Conservation (phyloP, 1,140 invertebrate species). For the Andrena cerasifolii region DNA sequence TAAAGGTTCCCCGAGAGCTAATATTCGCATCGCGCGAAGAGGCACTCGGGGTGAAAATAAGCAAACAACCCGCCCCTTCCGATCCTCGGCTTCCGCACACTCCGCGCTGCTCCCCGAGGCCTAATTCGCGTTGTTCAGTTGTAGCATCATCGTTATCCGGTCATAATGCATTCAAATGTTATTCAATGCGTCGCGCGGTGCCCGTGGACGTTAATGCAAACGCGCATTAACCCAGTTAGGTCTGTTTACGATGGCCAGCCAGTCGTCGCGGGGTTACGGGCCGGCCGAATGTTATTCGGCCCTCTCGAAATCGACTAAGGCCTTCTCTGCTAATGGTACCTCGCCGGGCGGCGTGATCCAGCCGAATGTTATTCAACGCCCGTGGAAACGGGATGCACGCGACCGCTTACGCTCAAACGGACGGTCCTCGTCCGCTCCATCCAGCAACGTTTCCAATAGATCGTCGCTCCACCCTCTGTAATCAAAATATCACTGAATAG, state of each 20-base stretch:
- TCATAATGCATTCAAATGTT: constrained; percentile 9
- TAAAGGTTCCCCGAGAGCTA: too few species aligned
- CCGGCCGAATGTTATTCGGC: neutral
- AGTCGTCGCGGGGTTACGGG: neutral
- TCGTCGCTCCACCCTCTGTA: neutral
- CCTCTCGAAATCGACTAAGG: neutral
- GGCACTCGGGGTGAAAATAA: too few species aligned
- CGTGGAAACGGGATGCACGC: neutral
- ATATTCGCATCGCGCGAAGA: too few species aligned
- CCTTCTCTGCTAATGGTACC: neutral
- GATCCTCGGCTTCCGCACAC: too few species aligned
- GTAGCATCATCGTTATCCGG: constrained; percentile 6
- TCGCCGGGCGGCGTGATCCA: too few species aligned
- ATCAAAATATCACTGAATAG: constrained; percentile 20
- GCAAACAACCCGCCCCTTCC: too few species aligned
- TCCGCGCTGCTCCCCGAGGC: too few species aligned
- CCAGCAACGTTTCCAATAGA: neutral
- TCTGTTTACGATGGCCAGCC: constrained; percentile 7
- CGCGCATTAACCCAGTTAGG: constrained; percentile 32
- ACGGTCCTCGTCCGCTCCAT: neutral
- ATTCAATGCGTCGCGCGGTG: neutral
- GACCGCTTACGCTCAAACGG: too few species aligned
- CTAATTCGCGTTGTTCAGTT: neutral
- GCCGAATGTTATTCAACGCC: neutral
- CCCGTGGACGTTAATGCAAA: neutral